Base-by-base conservation (phyloP, 2,888 invertebrate species). In the Eulithis testata region DNA sequence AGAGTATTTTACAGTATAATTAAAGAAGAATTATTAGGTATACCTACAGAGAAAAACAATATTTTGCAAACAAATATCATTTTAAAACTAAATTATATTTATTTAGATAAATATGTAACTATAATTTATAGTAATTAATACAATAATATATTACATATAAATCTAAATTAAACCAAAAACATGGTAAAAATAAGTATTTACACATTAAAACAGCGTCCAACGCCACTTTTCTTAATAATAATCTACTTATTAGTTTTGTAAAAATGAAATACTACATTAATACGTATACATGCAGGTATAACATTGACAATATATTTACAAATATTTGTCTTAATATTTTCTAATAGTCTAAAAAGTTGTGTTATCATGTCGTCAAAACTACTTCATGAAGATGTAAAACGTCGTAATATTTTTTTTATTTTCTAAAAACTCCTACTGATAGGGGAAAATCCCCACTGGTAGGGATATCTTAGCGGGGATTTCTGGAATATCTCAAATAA, bases 271-370 rank as follows among this genome's bases (percentile, higher is more conserved):
- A 7, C 12, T 45, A 60, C 21, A 55, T 44, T 50, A 58, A 49
- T 67, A 67, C 67, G 67, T 67, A 67, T 67, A 52, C 60, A 58
- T 66, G 54, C 36, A 53, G 63, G 67, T 63, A 67, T 63, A 54
- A 45, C 57, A 53, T 53, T 7, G 27, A 50, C 21, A 57, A 40
- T 5, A 47, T 63, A 67, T 67, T 12, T 67, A 67, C 67, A 67
- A 0, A 45, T 59, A 11, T 31, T 63, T 43, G 27, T 6, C 9
- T 40, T 49, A 21, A 50, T 12, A 37, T 37, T 8, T 2, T 4
- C n/a, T n/a, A 6, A 27, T 11, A 44, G 12, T 55, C 54, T 54
- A 47, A 21, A 47, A 47, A 21, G 14, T 49, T 49, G 21, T 49
- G 7, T 3, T 5, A 40, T 21, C 21, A 21, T 21, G 21, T 21